These are phyloP conservation scores for Progne subis DNA, from an alignment of 2,113 vertebrate genomes.

Conservation along the genomic window DNA sequence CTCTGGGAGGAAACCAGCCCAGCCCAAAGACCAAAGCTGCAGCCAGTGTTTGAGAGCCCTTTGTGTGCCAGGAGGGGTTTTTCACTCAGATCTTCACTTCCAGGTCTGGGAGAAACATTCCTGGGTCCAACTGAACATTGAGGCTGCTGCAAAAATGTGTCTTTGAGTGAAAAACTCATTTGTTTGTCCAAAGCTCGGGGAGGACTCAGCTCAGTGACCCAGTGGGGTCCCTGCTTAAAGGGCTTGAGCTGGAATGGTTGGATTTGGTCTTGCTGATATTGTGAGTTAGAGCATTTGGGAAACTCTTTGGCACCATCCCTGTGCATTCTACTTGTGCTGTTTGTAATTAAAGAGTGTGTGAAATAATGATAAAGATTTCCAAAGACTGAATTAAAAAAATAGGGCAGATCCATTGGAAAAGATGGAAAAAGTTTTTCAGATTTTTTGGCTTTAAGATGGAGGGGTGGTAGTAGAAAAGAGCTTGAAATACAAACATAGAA, in stretches of 20 bases:
- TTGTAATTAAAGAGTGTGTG: neutral
- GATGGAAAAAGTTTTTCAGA: neutral
- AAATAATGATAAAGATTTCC: neutral
- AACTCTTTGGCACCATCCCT: neutral
- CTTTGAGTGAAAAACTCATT: neutral
- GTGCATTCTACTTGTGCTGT: neutral
- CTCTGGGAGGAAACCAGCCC: neutral
- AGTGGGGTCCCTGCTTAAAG: neutral
- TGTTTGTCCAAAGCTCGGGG: neutral
- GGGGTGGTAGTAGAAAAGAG: neutral
- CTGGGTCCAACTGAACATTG: neutral
- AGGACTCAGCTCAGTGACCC: neutral
- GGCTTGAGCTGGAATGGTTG: neutral
- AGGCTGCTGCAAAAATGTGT: neutral
- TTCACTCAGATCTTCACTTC: neutral
- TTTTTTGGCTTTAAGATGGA: neutral
- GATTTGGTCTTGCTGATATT: neutral
- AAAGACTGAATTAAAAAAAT: neutral
- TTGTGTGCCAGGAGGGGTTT: neutral
- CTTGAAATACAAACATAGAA: neutral
- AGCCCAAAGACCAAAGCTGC: neutral
- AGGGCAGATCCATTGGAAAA: neutral
- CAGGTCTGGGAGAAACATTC: neutral
- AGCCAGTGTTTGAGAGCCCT: neutral
- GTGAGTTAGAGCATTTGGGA: neutral